Base-by-base conservation (phyloP, 2,888 invertebrate species). In the Macaria notata region DNA sequence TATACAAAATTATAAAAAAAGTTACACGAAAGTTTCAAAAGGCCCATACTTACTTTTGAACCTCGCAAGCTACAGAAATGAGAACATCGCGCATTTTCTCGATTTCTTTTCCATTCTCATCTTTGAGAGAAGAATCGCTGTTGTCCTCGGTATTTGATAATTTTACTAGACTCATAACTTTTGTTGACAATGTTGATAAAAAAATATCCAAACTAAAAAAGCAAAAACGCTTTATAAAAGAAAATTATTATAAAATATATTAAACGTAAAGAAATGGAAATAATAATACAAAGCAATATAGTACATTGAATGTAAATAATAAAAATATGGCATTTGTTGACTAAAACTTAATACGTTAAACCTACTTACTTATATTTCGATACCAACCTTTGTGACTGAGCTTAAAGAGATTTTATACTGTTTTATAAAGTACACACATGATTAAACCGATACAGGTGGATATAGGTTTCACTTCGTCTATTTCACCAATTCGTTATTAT, bases 31-130 rank as follows among this genome's bases (percentile, higher is more conserved):
- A 19, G 19, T 19, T 19, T 19, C 19, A 19, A 19, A 19, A 19
- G 19, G 19, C 19, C 19, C 19, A 19, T 19, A 46, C 60, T 46
- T 63, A 83, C 84, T 70, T 77, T 71, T 82, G 71, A 44, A 84
- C 71, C 77, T 86, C 86, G 36, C 69, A 63, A 38, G 81, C 82
- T 51, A 86, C 86, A 36, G 75, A 71, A 29, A 62, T 61, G 8
- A 87, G 66, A n/a, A 83, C 76, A 31, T 65, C 59, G 39, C 66
- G 68, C 77, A 83, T 78, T 66, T 71, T 62, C 19, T 71, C 64
- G 39, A 49, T 54, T 56, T 72, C 69, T 45, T 50, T 44, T 5
- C 44, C 47, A 31, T 9, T 38, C 38, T 29, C 43, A 0, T 9
- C 1, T n/a, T 38, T 43, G 43, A 29, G 43, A 4, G n/a, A 29